A percentile compares a stretch with the other conserved stretches of the same genome.
These are phyloP conservation scores for Apodemia duryi DNA, from an alignment of 2,888 invertebrate species.

Conservation along the genomic window DNA sequence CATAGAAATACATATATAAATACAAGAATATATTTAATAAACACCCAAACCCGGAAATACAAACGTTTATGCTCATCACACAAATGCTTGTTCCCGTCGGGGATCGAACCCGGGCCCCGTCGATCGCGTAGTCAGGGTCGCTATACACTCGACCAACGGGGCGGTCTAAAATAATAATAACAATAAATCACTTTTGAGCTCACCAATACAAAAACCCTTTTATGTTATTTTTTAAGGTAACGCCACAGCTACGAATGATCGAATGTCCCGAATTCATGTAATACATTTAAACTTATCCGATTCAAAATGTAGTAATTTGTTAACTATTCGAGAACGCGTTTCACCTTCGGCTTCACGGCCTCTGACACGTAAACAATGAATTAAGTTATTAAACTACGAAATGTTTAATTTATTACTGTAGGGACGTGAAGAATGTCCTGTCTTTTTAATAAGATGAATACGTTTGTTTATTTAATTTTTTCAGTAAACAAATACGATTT, in stretches of 20 bases:
- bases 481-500: background rate
- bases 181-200: slow-evolving; percentile 36
- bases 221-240: slow-evolving; percentile 64
- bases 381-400: slow-evolving; percentile 30
- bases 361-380: slow-evolving; percentile 35
- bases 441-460: slow-evolving; percentile 13
- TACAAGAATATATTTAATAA: too few relatives aligned
- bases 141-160: too few relatives aligned
- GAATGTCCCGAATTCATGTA: slow-evolving; percentile 60
- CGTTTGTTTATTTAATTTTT: background rate
- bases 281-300: slow-evolving; percentile 65
- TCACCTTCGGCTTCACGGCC: slow-evolving; percentile 25
- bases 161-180: too few relatives aligned
- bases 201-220: slow-evolving; percentile 60
- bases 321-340: slow-evolving; percentile 45
- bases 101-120: too few relatives aligned
- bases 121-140: too few relatives aligned
- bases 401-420: slow-evolving; percentile 18
- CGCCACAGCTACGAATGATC: slow-evolving; percentile 59
- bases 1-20: too few relatives aligned
- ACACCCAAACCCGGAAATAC: too few relatives aligned
- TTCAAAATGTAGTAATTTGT: slow-evolving; percentile 67
- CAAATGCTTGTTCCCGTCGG: too few relatives aligned
- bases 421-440: slow-evolving; percentile 13
- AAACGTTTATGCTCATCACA: too few relatives aligned